Evolutionary conservation across 2,888 invertebrate genomes (phyloP), one percentile per base, ranked within the genome.

Genomic region (Gari tellinella): DNA sequence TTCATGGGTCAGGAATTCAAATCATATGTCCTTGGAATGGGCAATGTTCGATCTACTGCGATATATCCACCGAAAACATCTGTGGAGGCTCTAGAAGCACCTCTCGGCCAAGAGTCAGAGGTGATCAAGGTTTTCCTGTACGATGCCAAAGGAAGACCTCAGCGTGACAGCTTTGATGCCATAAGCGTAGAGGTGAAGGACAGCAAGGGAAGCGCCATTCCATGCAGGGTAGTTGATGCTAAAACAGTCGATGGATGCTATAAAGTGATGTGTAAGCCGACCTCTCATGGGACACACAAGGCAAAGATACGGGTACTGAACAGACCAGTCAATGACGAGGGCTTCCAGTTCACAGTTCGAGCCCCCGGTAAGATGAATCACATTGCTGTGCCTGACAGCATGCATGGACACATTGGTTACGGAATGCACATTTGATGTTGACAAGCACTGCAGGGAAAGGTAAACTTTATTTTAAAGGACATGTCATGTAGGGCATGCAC

Each of bases 31-130:
- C 46, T 80, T 21, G 76, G 64, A 2, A 82, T 82, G 82, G 82
- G 82, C 4, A 70, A 79, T 41, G 78, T 82, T 52, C 58, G 82
- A 38, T 82, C 82, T 3, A 82, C 80, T 0, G 80, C 82, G 1
- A 82, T 82, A n/a, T 82, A 70, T 41, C 82, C 82, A n/a, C 82
- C 82, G 0, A 80, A 82, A 43, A 80, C 82, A 14, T 76, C 80
- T 14, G 80, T 80, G 1, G 82, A 82, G 48, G 74, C 82, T 17
- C 62, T 80, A n/a, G 82, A 82, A 51, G 76, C 80, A 1, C 80
- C 80, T 2, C 60, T 79, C 1, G 80, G 78, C 4, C 80, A 79
- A 41, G 80, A 82, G 26, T 67, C 78, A 1, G 80, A 82, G 43
- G 80, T 82, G 0, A 75, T 82, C 38, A 67, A 72, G n/a, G 80